Percentiles rank a stretch among this genome's conserved stretches.
Conservation (phyloP, 2,797 vertebrate species). For the Tolypeutes matacus region DNA sequence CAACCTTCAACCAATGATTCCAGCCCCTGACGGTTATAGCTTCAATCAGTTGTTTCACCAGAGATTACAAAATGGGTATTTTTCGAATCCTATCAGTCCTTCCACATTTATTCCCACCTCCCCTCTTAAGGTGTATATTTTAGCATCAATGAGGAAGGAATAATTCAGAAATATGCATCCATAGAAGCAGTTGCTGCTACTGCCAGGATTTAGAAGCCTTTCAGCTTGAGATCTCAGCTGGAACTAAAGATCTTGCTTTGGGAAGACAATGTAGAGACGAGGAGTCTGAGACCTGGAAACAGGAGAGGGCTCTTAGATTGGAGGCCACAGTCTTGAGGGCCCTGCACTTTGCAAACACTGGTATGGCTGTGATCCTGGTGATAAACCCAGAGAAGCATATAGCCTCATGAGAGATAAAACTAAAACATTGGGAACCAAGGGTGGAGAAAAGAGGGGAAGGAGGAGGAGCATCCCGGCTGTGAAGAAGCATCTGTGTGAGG, state of each 20-base stretch:
- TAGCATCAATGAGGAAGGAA: conserved; percentile 37
- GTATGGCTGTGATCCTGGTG: neutral
- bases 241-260: neutral
- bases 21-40: neutral
- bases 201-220: neutral
- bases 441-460: neutral
- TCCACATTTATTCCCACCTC: neutral
- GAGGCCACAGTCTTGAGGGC: neutral
- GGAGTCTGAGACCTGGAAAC: neutral
- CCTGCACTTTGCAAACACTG: neutral
- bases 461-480: neutral
- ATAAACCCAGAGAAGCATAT: neutral
- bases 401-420: neutral
- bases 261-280: neutral
- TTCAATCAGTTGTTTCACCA: neutral
- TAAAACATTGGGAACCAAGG: neutral
- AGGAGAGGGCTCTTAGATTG: neutral
- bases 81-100: neutral
- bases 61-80: neutral
- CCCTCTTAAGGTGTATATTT: neutral
- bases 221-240: neutral
- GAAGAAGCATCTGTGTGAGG: neutral
- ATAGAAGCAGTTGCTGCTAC: neutral
- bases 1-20: neutral
- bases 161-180: neutral